Conservation (phyloP, 2,113 vertebrate genomes). For the Ornithorhynchus anatinus region DNA sequence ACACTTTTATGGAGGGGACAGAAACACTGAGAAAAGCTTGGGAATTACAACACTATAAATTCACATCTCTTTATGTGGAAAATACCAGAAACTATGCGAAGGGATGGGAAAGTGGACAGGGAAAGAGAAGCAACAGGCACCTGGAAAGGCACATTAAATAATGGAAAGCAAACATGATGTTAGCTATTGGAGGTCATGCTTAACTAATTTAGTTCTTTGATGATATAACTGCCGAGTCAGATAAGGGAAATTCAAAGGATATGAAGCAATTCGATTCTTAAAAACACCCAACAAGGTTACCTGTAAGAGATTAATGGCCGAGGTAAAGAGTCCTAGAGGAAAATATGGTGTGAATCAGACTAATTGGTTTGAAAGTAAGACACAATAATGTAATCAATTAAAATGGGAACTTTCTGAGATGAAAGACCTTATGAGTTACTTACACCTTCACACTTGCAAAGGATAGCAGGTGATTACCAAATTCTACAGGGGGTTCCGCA, state of each 20-base stretch:
- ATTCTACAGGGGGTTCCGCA: too few relatives aligned
- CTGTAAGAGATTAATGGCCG: neutral
- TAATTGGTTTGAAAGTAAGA: too few relatives aligned
- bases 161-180: neutral
- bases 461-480: too few relatives aligned
- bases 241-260: neutral
- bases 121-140: neutral
- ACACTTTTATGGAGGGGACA: too few relatives aligned
- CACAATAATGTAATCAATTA: too few relatives aligned
- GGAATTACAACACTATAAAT: neutral
- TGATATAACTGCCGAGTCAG: neutral
- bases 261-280: neutral
- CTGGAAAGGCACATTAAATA: neutral
- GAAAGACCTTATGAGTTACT: too few relatives aligned
- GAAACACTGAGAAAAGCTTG: too few relatives aligned
- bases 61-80: neutral
- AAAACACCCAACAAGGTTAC: neutral
- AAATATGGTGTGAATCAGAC: too few relatives aligned
- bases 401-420: too few relatives aligned
- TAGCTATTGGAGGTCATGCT: neutral
- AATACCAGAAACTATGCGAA: neutral
- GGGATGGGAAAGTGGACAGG: neutral
- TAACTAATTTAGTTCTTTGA: neutral
- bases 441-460: too few relatives aligned
- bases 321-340: too few relatives aligned